phyloP scores from a whole-genome alignment of 2,113 vertebrate species.

The Callospermophilus lateralis region DNA sequence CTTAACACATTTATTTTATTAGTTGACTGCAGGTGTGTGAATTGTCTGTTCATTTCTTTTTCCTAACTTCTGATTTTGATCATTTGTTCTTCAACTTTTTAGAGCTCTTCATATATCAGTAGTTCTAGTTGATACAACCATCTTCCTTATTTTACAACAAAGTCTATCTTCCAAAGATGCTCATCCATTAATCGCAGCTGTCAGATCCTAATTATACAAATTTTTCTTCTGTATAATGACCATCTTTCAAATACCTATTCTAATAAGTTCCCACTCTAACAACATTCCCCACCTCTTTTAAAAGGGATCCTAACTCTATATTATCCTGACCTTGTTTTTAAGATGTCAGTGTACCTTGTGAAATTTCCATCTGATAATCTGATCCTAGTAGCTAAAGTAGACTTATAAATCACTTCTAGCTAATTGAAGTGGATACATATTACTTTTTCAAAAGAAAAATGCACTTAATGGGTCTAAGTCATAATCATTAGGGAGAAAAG shows the following conservation, averaged over 20 bases:
- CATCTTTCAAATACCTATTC: background rate
- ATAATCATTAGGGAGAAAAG: slow-evolving; percentile 36
- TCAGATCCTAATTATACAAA: background rate
- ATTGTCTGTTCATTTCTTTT: background rate
- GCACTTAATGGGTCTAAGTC: background rate
- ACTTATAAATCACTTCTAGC: slow-evolving; percentile 5
- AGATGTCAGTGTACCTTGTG: background rate
- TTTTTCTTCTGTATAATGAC: background rate
- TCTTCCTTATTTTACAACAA: slow-evolving; percentile 17
- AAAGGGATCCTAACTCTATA: background rate
- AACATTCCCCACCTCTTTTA: background rate
- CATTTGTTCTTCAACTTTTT: background rate
- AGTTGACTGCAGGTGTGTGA: background rate
- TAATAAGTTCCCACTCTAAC: background rate
- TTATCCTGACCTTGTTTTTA: background rate
- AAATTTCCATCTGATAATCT: slow-evolving; percentile 22
- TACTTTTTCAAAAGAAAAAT: background rate
- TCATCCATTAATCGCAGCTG: background rate
- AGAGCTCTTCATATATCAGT: background rate
- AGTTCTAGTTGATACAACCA: background rate
- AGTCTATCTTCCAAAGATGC: background rate
- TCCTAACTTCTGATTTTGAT: background rate
- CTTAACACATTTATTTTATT: background rate
- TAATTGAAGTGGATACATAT: background rate
- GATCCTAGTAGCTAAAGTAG: background rate